Evolutionary conservation across 1,140 invertebrate species (phyloP).

Genomic region (Brachionus manjavacas): DNA sequence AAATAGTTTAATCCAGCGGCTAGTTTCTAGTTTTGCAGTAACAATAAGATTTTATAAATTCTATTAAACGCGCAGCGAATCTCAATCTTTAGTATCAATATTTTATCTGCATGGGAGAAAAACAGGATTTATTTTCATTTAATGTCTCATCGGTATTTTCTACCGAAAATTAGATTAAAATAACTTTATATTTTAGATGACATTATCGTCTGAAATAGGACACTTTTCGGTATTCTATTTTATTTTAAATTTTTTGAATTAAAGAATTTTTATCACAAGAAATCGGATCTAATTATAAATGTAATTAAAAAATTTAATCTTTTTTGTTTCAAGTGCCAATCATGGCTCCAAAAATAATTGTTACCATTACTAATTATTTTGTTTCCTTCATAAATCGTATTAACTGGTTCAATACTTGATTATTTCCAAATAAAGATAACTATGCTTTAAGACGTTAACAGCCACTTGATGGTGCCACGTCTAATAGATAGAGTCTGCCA

Average conservation of each 20-base stretch:
- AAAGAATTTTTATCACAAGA: slow-evolving; percentile 4
- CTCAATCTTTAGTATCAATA: slow-evolving; percentile 40
- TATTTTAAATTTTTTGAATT: background rate
- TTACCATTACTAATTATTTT: background rate
- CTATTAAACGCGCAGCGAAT: background rate
- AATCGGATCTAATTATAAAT: slow-evolving; percentile 35
- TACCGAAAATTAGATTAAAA: background rate
- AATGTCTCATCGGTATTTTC: background rate
- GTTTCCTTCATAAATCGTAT: background rate
- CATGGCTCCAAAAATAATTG: background rate
- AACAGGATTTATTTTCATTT: background rate
- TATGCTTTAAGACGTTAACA: background rate
- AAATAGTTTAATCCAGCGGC: background rate
- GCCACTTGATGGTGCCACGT: slow-evolving; percentile 18
- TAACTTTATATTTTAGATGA: background rate
- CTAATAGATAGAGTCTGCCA: slow-evolving; percentile 13
- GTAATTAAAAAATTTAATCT: background rate
- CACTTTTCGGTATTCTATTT: slow-evolving; percentile 13
- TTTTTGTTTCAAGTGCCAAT: background rate
- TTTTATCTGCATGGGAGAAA: slow-evolving; percentile 27
- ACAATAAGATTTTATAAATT: slow-evolving; percentile 14
- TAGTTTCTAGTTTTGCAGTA: background rate
- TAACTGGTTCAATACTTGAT: background rate
- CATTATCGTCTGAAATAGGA: slow-evolving; percentile 9
- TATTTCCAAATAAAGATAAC: background rate